Conservation (phyloP, 2,797 vertebrate species). For the Anguilla marmorata region DNA sequence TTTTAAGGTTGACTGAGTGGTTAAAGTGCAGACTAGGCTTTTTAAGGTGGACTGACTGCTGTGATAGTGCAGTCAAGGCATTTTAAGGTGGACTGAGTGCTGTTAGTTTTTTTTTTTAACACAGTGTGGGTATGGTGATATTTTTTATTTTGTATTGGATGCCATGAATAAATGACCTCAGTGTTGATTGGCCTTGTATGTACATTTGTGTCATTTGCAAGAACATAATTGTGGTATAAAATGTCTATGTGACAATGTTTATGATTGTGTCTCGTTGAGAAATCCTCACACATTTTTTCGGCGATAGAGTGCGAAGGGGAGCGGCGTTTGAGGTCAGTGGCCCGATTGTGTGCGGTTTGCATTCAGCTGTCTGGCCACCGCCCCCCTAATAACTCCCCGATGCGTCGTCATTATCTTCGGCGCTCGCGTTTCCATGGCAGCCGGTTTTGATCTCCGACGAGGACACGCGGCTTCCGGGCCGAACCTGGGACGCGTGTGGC, state of each 20-base stretch:
- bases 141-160: not conserved
- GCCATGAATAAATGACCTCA: not conserved
- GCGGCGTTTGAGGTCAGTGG: slow-evolving; percentile 22
- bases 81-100: too few relatives aligned
- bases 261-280: not conserved
- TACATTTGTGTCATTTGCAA: not conserved
- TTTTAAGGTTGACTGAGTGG: not conserved
- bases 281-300: not conserved
- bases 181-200: not conserved
- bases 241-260: not conserved
- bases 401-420: slow-evolving; percentile 33
- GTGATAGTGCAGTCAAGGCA: too few relatives aligned
- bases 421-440: slow-evolving; percentile 41
- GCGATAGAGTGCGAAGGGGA: not conserved
- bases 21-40: too few relatives aligned
- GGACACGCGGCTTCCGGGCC: not conserved
- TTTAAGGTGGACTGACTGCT: not conserved
- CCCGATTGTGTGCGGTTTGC: not conserved
- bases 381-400: slow-evolving; percentile 30
- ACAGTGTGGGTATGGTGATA: not conserved
- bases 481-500: not conserved
- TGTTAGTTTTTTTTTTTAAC: too few relatives aligned
- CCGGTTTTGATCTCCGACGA: slow-evolving; percentile 17
- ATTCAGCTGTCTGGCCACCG: not conserved
- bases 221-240: not conserved